phyloP scores from a whole-genome alignment of 1,140 invertebrate genomes.

The Procambarus virginalis region DNA sequence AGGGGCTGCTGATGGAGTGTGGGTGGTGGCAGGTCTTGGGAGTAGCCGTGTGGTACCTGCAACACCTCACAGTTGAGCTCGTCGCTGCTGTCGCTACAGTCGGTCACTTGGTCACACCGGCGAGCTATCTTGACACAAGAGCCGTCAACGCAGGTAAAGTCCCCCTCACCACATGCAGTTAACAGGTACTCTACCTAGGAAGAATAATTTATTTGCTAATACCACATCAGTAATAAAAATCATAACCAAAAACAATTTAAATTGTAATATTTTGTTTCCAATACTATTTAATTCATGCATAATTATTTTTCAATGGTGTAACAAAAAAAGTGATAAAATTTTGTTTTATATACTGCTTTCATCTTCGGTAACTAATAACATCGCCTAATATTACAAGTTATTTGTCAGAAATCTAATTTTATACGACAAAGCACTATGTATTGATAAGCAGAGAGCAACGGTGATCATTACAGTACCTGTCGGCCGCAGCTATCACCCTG shows the following conservation, averaged over 20 bases:
- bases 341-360: too few species aligned
- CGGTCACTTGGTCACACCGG: slow-evolving; percentile 27
- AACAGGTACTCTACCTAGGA: slow-evolving; percentile 72
- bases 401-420: background rate
- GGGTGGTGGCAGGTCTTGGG: slow-evolving; percentile 8
- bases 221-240: too few species aligned
- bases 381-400: background rate
- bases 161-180: slow-evolving; percentile 26
- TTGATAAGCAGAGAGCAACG: too few species aligned
- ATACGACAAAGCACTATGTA: too few species aligned
- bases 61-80: slow-evolving; percentile 33
- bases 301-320: too few species aligned
- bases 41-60: background rate
- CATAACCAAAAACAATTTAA: too few species aligned
- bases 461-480: background rate
- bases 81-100: slow-evolving; percentile 45
- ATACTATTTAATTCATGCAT: too few species aligned
- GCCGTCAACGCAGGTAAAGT: slow-evolving; percentile 46
- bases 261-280: too few species aligned
- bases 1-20: background rate
- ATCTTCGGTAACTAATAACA: too few species aligned
- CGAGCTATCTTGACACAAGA: slow-evolving; percentile 16
- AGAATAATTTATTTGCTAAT: too few species aligned
- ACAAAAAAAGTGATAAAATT: too few species aligned
- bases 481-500: slow-evolving; percentile 14